Evolutionary conservation across 1,140 invertebrate species (phyloP).

Genomic region (Ceratosolen fusciceps): DNA sequence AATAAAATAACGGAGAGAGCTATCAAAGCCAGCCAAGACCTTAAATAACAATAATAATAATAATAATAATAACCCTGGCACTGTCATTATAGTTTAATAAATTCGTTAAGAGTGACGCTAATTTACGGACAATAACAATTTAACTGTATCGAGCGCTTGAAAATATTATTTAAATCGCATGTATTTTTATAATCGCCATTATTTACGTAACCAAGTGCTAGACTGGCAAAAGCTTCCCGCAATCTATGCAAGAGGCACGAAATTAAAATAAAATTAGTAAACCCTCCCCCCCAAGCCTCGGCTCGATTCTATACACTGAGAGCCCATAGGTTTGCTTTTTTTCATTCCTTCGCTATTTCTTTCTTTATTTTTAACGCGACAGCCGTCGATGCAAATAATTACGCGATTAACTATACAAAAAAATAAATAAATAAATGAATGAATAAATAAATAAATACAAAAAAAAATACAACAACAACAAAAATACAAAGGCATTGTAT

Average conservation of each 20-base stretch:
- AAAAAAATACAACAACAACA: neutral
- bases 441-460: neutral
- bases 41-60: no score
- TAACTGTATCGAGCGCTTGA: neutral
- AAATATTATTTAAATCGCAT: neutral
- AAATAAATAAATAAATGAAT: no score
- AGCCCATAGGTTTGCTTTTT: no score
- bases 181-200: neutral
- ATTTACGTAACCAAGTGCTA: neutral
- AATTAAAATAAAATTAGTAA: neutral
- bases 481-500: neutral
- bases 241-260: neutral
- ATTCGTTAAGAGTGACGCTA: no score
- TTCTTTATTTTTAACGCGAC: neutral
- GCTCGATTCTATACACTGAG: no score
- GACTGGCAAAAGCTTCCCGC: neutral
- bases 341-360: neutral
- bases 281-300: no score
- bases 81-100: no score
- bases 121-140: neutral
- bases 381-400: no score
- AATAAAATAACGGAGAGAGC: no score
- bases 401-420: no score
- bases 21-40: no score
- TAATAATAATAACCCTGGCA: no score